A percentile compares a stretch with the other conserved stretches of the same genome.
phyloP scores from a whole-genome alignment of 1,140 invertebrate species.

The Leucophenga varia region DNA sequence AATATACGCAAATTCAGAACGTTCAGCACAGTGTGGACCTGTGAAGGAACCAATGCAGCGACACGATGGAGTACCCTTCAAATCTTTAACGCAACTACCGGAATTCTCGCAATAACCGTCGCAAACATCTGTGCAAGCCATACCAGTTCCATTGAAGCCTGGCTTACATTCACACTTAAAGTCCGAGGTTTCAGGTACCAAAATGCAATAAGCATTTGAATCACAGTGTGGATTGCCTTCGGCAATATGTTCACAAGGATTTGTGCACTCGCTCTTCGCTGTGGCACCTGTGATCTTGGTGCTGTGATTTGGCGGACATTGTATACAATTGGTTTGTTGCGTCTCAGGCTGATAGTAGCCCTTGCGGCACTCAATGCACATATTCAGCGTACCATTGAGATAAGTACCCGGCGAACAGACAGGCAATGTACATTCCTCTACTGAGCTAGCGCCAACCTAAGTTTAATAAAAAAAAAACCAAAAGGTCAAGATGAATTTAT shows the following conservation, averaged over 20 bases:
- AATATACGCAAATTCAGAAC: slow-evolving; percentile 93
- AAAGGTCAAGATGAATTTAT: too few species aligned
- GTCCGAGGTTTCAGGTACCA: slow-evolving; percentile 80
- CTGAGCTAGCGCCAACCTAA: slow-evolving; percentile 79
- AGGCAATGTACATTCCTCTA: slow-evolving; percentile 89
- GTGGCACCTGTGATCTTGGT: slow-evolving; percentile 76
- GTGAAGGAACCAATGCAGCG: slow-evolving; percentile 89
- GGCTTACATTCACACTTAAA: slow-evolving; percentile 93
- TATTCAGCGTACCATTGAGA: slow-evolving; percentile 80
- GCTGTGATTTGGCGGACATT: slow-evolving; percentile 90
- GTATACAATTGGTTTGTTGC: slow-evolving; percentile 84
- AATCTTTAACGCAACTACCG: slow-evolving; percentile 85
- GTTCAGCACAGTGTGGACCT: slow-evolving; percentile 85
- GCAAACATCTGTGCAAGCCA: slow-evolving; percentile 82
- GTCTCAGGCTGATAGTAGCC: slow-evolving; percentile 91
- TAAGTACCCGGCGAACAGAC: slow-evolving; percentile 81
- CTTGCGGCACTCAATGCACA: slow-evolving; percentile 85
- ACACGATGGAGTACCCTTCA: slow-evolving; percentile 79
- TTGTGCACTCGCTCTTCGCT: slow-evolving; percentile 81
- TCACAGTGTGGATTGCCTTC: slow-evolving; percentile 80
- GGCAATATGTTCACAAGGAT: slow-evolving; percentile 79
- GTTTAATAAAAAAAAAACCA: too few species aligned
- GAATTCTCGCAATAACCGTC: slow-evolving; percentile 88
- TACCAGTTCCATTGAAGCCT: slow-evolving; percentile 88
- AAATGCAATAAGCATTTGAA: slow-evolving; percentile 83